Base-by-base conservation (phyloP, 2,888 invertebrate genomes). In the Lydus trimaculatus region DNA sequence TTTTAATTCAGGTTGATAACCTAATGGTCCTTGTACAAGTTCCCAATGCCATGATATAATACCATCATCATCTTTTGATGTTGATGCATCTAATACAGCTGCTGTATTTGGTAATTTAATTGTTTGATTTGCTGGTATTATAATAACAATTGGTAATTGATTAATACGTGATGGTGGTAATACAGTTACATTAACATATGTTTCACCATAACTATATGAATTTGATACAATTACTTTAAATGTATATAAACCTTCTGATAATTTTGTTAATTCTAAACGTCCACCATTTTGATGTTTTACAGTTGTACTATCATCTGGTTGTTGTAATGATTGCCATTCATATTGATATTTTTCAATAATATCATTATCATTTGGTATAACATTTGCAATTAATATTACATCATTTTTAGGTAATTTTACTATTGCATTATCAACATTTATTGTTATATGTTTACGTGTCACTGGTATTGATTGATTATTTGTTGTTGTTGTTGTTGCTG, bases 41-140 rank as follows among this genome's bases (percentile, higher is more conserved):
- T 97, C 97, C 98, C 98, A 98, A 81, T 94, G 94, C 91, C 95
- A 98, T 0, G 91, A 91, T 74, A 92, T 90, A 72, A 97, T 95
- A 70, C 91, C 91, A 80, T 94, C 94, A 80, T 97, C 97, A 76
- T 94, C 94, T 81, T 81, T 84, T 0, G 83, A 82, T 9, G 84
- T 81, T 1, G 89, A 89, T 56, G 91, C 98, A 84, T 98, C 98
- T 31, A 98, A 88, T 31, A 98, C 94, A 0, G 96, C 95, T 58
- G 92, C 94, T 0, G 94, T 94, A 77, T 95, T 97, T 0, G 97
- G 97, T 74, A 95, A 87, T 78, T 96, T 95, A 8, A 98, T 94
- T 9, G 92, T 92, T 84, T 96, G 96, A 43, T 91, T 89, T 3
- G 91, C 89, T 0, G 97, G 97, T 2, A 94, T 94, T 75, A 98